Percentiles rank a stretch among this genome's conserved stretches.
phyloP scores from a whole-genome alignment of 2,888 invertebrate genomes.

The Oligia latruncula region DNA sequence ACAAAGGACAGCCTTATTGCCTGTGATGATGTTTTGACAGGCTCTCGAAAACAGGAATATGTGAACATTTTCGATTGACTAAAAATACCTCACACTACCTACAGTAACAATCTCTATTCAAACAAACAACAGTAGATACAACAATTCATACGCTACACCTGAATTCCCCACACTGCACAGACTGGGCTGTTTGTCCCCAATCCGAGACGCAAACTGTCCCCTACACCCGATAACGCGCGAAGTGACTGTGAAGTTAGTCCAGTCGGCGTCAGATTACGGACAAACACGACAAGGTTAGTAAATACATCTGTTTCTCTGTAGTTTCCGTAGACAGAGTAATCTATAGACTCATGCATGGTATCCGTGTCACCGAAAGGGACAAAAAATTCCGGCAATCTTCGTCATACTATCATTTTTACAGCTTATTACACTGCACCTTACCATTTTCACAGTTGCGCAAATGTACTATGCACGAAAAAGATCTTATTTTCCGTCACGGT shows the following conservation, averaged over 20 bases:
- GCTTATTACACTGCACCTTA: too few species aligned
- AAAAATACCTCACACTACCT: background rate
- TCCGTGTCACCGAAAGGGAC: too few species aligned
- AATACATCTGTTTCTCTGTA: constrained; percentile 19
- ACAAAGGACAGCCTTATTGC: background rate
- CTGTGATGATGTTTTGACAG: background rate
- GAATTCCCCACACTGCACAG: constrained; percentile 37
- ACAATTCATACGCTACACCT: constrained; percentile 30
- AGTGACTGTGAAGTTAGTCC: constrained; percentile 48
- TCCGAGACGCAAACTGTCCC: constrained; percentile 57
- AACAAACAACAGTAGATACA: constrained; percentile 5
- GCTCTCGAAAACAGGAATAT: background rate
- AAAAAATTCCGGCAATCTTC: too few species aligned
- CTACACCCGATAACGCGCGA: constrained; percentile 49
- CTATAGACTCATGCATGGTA: too few species aligned
- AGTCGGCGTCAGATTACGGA: constrained; percentile 49
- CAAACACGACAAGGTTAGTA: constrained; percentile 14
- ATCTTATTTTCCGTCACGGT: too few species aligned
- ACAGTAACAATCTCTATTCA: background rate
- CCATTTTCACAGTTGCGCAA: too few species aligned
- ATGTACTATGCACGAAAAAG: too few species aligned
- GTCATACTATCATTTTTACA: too few species aligned
- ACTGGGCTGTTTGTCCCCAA: constrained; percentile 65
- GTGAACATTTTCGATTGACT: background rate
- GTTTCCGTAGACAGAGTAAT: too few species aligned